These are phyloP conservation scores for Acheta domesticus DNA, from an alignment of 2,888 invertebrate species.

Conservation along the genomic window DNA sequence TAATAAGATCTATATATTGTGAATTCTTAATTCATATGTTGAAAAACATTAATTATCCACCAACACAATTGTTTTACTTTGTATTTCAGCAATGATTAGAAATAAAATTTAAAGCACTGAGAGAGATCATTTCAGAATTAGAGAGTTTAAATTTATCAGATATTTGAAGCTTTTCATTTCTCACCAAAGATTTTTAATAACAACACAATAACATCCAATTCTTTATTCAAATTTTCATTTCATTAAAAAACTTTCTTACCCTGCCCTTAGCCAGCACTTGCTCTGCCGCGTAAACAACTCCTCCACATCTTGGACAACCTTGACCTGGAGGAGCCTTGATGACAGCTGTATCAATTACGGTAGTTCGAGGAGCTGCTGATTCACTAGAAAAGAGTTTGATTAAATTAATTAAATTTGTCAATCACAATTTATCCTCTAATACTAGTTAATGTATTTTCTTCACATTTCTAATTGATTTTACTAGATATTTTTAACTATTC, in stretches of 20 bases:
- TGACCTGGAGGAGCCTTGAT: conserved; percentile 81
- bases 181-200: neutral
- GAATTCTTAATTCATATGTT: too few species aligned
- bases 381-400: conserved; percentile 54
- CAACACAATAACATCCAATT: neutral
- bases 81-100: too few species aligned
- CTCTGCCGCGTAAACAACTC: conserved; percentile 90
- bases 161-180: neutral
- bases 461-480: neutral
- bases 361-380: conserved; percentile 67
- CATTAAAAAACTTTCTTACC: conserved; percentile 39
- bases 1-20: too few species aligned
- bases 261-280: conserved; percentile 85
- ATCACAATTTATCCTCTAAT: neutral
- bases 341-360: conserved; percentile 72
- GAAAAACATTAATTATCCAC: too few species aligned
- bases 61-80: too few species aligned
- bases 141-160: neutral
- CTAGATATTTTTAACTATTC: neutral
- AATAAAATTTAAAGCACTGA: conserved; percentile 28
- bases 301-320: conserved; percentile 86
- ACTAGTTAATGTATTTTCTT: neutral
- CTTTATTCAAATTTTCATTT: too few species aligned
- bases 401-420: neutral
- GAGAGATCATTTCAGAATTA: conserved; percentile 23